Evolutionary conservation across 2,113 vertebrate genomes (phyloP).

Genomic region (Cyanoliseus patagonus): DNA sequence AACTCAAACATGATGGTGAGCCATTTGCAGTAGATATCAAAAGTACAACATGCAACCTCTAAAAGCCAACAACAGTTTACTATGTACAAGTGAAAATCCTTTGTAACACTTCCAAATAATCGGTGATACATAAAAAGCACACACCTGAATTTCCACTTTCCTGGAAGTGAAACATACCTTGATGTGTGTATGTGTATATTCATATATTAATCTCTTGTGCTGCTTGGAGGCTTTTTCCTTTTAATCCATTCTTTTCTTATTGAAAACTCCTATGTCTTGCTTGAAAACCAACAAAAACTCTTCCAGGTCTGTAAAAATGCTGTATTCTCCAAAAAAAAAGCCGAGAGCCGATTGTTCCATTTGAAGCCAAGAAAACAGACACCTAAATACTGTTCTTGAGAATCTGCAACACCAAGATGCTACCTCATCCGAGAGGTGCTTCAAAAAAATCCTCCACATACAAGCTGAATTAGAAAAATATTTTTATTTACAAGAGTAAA

Average conservation of each 20-base stretch:
- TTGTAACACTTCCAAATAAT: background rate
- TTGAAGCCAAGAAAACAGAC: background rate
- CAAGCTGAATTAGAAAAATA: constrained; percentile 78
- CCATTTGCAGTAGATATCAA: background rate
- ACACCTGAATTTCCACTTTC: background rate
- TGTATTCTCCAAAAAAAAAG: background rate
- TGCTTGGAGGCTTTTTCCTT: background rate
- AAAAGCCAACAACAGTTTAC: background rate
- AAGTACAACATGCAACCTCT: background rate
- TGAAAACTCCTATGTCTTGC: background rate
- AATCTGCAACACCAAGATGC: background rate
- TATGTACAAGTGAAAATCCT: background rate
- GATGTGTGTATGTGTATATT: background rate
- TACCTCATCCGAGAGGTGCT: background rate
- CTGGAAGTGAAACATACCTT: background rate
- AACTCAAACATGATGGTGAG: background rate
- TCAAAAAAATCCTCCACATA: background rate
- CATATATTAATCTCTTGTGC: background rate
- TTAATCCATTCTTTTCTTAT: background rate
- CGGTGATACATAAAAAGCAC: background rate
- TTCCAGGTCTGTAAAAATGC: background rate
- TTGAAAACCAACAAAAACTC: background rate
- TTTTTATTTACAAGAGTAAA: constrained; percentile 79
- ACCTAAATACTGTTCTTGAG: background rate
- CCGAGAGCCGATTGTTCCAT: background rate